phyloP scores from a whole-genome alignment of 2,888 invertebrate species.

The Plutella xylostella region DNA sequence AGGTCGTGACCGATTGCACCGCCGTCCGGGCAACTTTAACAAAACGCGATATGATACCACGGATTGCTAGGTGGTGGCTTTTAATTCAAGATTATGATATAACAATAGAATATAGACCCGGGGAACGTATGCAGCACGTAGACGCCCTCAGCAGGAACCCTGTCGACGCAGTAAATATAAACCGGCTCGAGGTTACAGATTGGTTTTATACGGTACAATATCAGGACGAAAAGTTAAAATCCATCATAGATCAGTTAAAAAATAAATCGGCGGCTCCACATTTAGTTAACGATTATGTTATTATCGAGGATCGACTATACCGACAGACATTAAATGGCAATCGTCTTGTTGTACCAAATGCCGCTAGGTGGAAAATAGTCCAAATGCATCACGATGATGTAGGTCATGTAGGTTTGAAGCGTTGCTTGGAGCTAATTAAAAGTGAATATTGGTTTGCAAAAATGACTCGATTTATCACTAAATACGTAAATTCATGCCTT shows the following conservation, averaged over 20 bases:
- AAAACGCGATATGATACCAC: neutral
- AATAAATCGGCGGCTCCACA: constrained; percentile 8
- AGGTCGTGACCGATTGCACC: constrained; percentile 2
- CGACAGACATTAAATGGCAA: constrained; percentile 20
- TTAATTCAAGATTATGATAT: neutral
- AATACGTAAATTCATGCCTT: neutral
- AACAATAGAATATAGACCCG: neutral
- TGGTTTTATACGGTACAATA: constrained; percentile 21
- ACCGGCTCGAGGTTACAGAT: constrained; percentile 17
- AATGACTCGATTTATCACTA: neutral
- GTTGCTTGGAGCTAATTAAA: constrained; percentile 9
- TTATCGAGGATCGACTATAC: constrained; percentile 18
- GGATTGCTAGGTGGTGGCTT: constrained; percentile 5
- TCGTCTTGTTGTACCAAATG: constrained; percentile 23
- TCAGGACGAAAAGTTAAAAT: constrained; percentile 17
- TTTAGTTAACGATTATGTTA: constrained; percentile 17
- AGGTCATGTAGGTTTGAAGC: constrained; percentile 25
- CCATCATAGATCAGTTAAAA: constrained; percentile 15
- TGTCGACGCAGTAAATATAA: constrained; percentile 11
- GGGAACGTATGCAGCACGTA: neutral
- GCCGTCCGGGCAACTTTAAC: neutral
- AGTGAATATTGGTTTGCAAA: neutral
- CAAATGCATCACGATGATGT: constrained; percentile 29
- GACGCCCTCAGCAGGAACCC: constrained; percentile 5
- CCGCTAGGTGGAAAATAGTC: constrained; percentile 26